These are phyloP conservation scores for Pantala flavescens DNA, from an alignment of 1,140 invertebrate species.

Conservation along the genomic window DNA sequence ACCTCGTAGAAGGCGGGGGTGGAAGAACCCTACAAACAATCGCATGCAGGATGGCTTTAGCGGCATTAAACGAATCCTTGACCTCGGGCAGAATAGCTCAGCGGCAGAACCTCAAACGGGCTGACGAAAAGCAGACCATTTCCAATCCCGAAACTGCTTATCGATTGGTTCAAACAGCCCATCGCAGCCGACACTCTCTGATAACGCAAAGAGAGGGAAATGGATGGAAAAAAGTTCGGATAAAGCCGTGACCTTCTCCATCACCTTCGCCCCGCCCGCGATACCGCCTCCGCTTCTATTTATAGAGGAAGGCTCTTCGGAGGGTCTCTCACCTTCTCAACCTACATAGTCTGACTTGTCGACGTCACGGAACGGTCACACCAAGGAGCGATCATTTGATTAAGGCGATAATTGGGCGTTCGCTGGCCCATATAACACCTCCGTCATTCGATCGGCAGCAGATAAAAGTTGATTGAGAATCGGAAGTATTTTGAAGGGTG, in stretches of 20 bases:
- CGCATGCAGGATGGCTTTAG: no score
- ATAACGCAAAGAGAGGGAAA: slow-evolving; percentile 1
- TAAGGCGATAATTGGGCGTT: neutral
- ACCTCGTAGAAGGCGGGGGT: no score
- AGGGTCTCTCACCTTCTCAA: neutral
- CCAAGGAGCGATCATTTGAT: slow-evolving; percentile 1
- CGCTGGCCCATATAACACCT: neutral
- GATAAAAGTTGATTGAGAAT: neutral
- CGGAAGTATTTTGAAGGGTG: neutral
- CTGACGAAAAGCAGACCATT: neutral
- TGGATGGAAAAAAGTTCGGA: neutral
- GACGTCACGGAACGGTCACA: neutral
- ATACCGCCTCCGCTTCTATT: no score
- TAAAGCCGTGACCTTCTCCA: neutral
- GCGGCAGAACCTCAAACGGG: no score
- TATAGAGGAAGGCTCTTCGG: no score
- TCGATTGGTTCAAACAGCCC: neutral
- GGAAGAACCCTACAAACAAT: no score
- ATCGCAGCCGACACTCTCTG: neutral
- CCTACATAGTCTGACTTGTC: neutral
- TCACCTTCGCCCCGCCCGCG: neutral
- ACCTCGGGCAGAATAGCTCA: no score
- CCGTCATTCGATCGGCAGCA: neutral
- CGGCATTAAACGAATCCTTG: no score
- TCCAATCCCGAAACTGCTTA: neutral